phyloP scores from a whole-genome alignment of 2,113 vertebrate species.

The Oryzias curvinotus region DNA sequence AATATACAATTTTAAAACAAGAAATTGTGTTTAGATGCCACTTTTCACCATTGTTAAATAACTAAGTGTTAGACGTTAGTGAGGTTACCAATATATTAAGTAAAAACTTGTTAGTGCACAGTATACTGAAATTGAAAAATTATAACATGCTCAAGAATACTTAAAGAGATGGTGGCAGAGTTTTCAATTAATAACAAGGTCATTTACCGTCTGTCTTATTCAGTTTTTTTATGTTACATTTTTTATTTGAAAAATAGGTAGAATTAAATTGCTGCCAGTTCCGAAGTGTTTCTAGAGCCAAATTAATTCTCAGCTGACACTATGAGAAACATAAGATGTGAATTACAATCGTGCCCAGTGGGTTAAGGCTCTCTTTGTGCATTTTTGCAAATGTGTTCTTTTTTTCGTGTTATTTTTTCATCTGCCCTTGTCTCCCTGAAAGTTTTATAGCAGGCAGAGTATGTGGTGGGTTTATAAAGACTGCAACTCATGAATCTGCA shows the following conservation, averaged over 20 bases:
- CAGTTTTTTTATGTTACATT: no score
- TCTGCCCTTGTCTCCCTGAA: conserved; percentile 5
- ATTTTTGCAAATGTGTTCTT: background rate
- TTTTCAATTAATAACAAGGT: no score
- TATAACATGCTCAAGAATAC: no score
- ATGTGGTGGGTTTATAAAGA: conserved; percentile 37
- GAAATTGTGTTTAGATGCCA: conserved; percentile 2
- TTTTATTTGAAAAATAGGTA: no score
- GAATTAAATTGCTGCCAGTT: no score
- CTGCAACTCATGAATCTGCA: conserved; percentile 47
- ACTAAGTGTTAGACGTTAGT: conserved; percentile 3
- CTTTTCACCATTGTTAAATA: conserved; percentile 16
- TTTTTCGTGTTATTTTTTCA: background rate
- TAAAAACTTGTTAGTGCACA: conserved; percentile 22
- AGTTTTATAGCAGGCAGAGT: conserved; percentile 7
- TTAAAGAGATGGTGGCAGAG: no score
- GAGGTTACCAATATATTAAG: conserved; percentile 25
- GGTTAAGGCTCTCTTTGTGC: background rate
- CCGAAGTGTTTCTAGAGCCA: no score
- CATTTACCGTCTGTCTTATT: no score
- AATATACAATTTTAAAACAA: background rate
- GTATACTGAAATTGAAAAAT: background rate
- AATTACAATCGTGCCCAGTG: conserved; percentile 8
- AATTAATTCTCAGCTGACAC: conserved; percentile 1
- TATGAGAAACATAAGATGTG: conserved; percentile 16